Percentiles rank a stretch among this genome's conserved stretches.
Conservation (phyloP, 2,797 vertebrate genomes). For the Lithobates sylvaticus region DNA sequence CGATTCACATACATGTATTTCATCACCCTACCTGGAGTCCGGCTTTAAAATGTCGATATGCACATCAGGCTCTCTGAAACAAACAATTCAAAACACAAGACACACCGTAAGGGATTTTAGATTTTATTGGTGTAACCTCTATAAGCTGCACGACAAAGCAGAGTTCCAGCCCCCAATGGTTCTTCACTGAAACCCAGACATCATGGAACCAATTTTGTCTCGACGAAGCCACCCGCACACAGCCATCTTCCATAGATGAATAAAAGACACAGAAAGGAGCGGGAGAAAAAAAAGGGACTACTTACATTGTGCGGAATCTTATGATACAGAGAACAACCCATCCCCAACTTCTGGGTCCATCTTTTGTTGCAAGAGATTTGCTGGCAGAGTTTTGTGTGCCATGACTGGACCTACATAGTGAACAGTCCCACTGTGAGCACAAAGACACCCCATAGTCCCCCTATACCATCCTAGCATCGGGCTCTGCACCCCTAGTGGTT, state of each 20-base stretch:
- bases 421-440: background rate
- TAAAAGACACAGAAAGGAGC: background rate
- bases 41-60: too few relatives aligned
- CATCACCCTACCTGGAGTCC: too few relatives aligned
- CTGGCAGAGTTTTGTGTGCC: background rate
- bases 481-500: background rate
- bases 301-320: background rate
- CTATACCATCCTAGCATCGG: background rate
- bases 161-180: background rate
- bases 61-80: background rate
- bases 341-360: background rate
- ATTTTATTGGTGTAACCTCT: constrained; percentile 45
- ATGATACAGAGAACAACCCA: background rate
- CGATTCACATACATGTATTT: too few relatives aligned
- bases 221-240: background rate
- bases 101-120: background rate
- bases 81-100: background rate
- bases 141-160: background rate
- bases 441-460: background rate
- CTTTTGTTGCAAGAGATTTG: background rate
- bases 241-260: background rate
- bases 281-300: background rate
- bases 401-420: background rate
- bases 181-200: constrained; percentile 1
- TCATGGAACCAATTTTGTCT: background rate